These are phyloP conservation scores for Aphidoletes aphidimyza DNA, from an alignment of 2,888 invertebrate genomes.

Conservation along the genomic window DNA sequence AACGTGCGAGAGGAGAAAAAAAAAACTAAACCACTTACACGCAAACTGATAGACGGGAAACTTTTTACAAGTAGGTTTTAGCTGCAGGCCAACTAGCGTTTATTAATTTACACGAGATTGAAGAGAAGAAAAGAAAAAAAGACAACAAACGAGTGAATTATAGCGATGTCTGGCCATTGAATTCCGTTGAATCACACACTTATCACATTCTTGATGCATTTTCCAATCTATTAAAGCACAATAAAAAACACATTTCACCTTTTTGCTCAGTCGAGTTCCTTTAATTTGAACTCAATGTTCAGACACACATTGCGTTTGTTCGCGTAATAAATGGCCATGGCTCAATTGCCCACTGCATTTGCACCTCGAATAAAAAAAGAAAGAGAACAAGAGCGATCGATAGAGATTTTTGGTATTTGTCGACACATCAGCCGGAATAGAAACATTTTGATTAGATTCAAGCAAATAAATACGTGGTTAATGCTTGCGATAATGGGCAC, in stretches of 20 bases:
- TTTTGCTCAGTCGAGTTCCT: neutral
- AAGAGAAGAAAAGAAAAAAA: neutral
- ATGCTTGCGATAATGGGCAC: neutral
- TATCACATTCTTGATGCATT: constrained; percentile 20
- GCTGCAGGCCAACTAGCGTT: neutral
- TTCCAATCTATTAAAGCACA: neutral
- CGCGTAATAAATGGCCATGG: too few relatives aligned
- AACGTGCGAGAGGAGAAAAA: neutral
- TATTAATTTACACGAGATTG: constrained; percentile 4
- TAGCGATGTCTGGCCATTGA: constrained; percentile 18
- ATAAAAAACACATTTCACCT: constrained; percentile 9
- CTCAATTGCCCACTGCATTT: too few relatives aligned
- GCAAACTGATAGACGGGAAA: neutral
- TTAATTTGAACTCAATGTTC: neutral
- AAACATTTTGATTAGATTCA: neutral
- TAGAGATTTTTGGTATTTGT: too few relatives aligned
- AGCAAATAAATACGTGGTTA: neutral
- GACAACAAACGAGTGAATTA: neutral
- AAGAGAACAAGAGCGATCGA: too few relatives aligned
- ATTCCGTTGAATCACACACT: constrained; percentile 22
- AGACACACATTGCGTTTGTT: neutral
- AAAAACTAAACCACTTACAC: neutral
- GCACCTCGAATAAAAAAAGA: too few relatives aligned
- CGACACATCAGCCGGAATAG: neutral
- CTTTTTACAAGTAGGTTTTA: neutral